Base-by-base conservation (phyloP, 1,140 invertebrate species). In the Drosophila ercepeae region DNA sequence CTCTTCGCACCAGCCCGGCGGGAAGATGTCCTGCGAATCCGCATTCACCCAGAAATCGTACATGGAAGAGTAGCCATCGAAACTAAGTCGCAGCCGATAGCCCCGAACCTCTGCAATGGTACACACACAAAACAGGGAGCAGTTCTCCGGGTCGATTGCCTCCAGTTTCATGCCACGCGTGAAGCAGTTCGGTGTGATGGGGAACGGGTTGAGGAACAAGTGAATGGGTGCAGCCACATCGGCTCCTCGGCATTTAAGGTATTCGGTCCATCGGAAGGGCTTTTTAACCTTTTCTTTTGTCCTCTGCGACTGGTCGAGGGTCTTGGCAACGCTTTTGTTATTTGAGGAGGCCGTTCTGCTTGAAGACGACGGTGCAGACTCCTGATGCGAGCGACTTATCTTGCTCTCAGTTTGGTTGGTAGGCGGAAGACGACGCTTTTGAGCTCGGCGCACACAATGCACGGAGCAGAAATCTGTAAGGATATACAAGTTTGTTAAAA, bases 1-100 rank as follows among this genome's bases (percentile, higher is more conserved):
- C 84, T 95, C 95, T 72, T 97, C 96, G 86, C 97, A 97, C 96
- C 97, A 99, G n/a, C 97, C 97, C 32, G 95, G 94, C 5, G 97
- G 97, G 91, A 99, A 99, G 32, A 99, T 97, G 89, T 98, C 96
- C 75, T 94, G 93, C 1, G 96, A 97, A 90, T 99, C 96, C 0
- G 96, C 96, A 92, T 98, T 98, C 8, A 96, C 94, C 98, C 98
- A 99, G 91, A 97, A 99, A 92, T 99, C 97, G 91, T 97, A 97
- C 86, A 95, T 94, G 64, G 96, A 95, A 0, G 96, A 94, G 91
- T 96, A 99, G 2, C 97, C 97, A 92, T 99, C 98, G 92, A 99
- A 98, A 91, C 97, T 97, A 4, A 99, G 92, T 54, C 97, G 93
- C 76, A 99, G 92, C 29, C 98, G 93, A 89, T 96, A 96, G 18